Evolutionary conservation across 2,888 invertebrate genomes (phyloP), one percentile per base, ranked within the genome.

Genomic region (Limnephilus auricula): DNA sequence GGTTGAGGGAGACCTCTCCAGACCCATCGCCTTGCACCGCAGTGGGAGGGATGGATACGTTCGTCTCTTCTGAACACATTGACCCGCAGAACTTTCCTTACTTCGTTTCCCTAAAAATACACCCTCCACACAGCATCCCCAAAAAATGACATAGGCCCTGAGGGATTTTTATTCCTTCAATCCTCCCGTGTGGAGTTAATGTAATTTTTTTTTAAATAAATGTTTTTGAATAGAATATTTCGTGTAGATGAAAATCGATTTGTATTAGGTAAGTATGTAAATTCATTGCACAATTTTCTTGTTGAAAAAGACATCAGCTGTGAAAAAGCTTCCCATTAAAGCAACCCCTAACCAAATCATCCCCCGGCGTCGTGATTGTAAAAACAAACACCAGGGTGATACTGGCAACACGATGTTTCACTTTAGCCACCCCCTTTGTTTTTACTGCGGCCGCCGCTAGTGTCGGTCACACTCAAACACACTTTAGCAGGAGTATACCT

Each of bases 401-500:
- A 65, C 65, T 37, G 37, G 34, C 82, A 34, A 82, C 82, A 34
- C 82, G 37, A 32, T 82, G 82, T 82, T 82, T 82, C 82, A 82
- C 82, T 82, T 82, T 82, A 65, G 65, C 82, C 32, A 34, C 34
- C 82, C 82, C 82, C 32, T 34, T 82, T 82, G 82, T 82, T 82
- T 34, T 82, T 37, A 34, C 82, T 82, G 65, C 9, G 25, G 65
- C 65, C 65, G 25, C 25, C 25, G 65, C 65, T 65, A 25, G 65
- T 65, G 25, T 82, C 82, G 82, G 82, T 37, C 82, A 34, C 82
- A 34, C 34, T 15, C n/a, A 82, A 34, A 82, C 34, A 82, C 82
- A 34, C 82, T 80, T 25, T 65, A 25, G n/a, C 25, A 65, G 65
- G 65, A 65, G 65, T n/a, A 25, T n/a, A 9, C 9, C 65, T 6